Conservation (phyloP, 1,140 invertebrate species). For the Tetranychus urticae region DNA sequence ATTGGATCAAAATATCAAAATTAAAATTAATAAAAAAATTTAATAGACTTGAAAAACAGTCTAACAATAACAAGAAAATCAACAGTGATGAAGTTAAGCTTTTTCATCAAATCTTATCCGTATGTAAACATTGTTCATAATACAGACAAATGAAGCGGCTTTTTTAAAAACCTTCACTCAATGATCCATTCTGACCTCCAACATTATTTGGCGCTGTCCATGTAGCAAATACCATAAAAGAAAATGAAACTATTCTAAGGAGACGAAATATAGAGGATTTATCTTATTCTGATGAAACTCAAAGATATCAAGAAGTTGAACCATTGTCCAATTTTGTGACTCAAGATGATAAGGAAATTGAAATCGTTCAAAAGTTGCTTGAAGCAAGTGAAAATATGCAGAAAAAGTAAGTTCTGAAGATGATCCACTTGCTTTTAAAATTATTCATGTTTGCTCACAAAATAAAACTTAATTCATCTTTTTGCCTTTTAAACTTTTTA, state of each 20-base stretch:
- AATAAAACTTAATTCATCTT: neutral
- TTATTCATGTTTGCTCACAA: neutral
- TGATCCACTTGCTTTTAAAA: too few relatives aligned
- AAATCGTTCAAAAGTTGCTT: neutral
- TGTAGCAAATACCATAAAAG: neutral
- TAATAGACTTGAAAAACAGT: too few relatives aligned
- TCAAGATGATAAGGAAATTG: neutral
- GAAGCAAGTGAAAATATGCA: neutral
- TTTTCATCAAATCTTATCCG: too few relatives aligned
- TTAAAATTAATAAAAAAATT: too few relatives aligned
- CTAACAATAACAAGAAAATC: too few relatives aligned
- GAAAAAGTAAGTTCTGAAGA: neutral
- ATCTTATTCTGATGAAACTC: neutral
- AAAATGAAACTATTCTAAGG: too few relatives aligned
- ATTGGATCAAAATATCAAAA: too few relatives aligned
- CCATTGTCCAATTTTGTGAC: too few relatives aligned
- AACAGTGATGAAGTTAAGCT: too few relatives aligned
- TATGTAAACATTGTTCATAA: neutral
- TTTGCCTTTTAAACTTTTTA: neutral
- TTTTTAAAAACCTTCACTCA: constrained; percentile 21
- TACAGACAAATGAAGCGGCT: neutral
- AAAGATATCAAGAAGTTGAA: neutral
- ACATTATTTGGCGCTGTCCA: neutral
- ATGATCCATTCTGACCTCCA: constrained; percentile 45
- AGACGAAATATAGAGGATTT: neutral